Evolutionary conservation across 2,113 vertebrate species (phyloP), one percentile per base, ranked within the genome.

Genomic region (Oryzias woworae): DNA sequence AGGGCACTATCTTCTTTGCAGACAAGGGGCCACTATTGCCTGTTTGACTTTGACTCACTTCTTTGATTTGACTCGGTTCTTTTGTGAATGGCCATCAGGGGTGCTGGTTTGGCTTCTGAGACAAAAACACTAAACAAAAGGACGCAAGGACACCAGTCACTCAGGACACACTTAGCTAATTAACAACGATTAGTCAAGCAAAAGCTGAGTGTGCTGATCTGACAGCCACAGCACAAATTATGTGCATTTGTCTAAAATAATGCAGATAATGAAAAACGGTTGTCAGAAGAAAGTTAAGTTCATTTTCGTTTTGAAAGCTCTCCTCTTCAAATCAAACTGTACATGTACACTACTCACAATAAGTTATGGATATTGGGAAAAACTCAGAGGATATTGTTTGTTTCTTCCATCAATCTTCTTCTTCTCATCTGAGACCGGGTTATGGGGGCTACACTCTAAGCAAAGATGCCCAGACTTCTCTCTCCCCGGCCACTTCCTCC

Each of bases 31-130:
- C 18, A 36, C 26, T 4, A 15, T 42, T 64, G 45, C 49, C 41
- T 63, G 69, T 74, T 78, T 84, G 77, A 84, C 74, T 77, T 78
- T 84, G 65, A 69, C 44, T 77, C 62, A 71, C 65, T 66, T 75
- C 62, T 74, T 57, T 61, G 47, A 69, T 82, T 74, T 14, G 6
- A 51, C 44, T 74, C 12, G 5, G 46, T 47, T 77, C 26, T 43
- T 69, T 73, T 62, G 68, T 64, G 26, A 71, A 57, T 43, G 36
- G 44, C 45, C 65, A 62, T 59, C 69, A 52, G 68, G 59, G 63
- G 55, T 72, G 62, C 70, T 79, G 69, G 58, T 69, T 85, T 41
- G 18, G 44, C 75, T 24, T 76, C 41, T 26, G 68, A 70, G 64
- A 62, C 63, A 36, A 41, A 46, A 67, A 43, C 44, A 4, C 16